Percentiles rank a stretch among this genome's conserved stretches.
These are phyloP conservation scores for Sphaerodactylus townsendi DNA, from an alignment of 2,113 vertebrate genomes.

Conservation along the genomic window DNA sequence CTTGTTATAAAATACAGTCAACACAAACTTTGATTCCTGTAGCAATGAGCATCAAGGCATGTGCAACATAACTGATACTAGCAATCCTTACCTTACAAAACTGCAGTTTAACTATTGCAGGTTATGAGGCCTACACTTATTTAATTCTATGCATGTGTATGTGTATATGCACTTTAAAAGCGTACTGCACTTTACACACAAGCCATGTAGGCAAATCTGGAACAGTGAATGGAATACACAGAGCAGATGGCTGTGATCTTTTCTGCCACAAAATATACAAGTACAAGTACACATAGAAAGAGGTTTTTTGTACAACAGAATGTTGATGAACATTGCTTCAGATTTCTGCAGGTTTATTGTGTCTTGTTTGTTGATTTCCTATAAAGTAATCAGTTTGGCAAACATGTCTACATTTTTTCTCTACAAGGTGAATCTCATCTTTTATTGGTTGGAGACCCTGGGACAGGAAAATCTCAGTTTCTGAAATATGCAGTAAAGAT, in stretches of 20 bases:
- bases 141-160: not conserved
- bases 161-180: no score
- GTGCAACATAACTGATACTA: not conserved
- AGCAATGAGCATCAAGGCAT: not conserved
- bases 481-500: constrained; percentile 97
- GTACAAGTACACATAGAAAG: not conserved
- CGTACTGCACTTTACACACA: not conserved
- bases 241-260: not conserved
- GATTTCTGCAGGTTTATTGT: not conserved
- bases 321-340: not conserved
- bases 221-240: not conserved
- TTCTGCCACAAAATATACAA: not conserved
- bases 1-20: not conserved
- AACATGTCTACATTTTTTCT: constrained; percentile 13
- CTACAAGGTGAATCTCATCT: constrained; percentile 91
- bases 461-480: constrained; percentile 97
- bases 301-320: not conserved
- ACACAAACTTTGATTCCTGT: not conserved
- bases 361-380: not conserved
- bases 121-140: not conserved
- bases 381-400: not conserved
- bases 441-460: constrained; percentile 93
- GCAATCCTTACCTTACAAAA: not conserved
- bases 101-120: not conserved
- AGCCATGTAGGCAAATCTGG: not conserved